Conservation (phyloP, 2,888 invertebrate species). For the Acanthoscelides obtectus region DNA sequence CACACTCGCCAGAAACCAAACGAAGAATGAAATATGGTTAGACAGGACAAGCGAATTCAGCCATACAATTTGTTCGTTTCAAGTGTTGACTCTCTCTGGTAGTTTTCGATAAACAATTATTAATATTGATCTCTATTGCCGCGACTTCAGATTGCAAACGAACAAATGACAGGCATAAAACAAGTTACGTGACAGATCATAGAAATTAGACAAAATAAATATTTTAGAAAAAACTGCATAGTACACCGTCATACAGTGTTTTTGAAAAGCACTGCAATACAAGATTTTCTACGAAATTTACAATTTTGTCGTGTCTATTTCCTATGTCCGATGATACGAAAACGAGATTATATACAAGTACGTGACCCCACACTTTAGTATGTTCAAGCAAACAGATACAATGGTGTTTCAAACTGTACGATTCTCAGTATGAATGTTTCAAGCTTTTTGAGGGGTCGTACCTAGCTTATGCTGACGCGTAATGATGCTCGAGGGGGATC, state of each 20-base stretch:
- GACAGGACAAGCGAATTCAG: background rate
- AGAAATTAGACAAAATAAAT: too few species aligned
- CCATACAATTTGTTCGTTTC: background rate
- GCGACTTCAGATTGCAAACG: background rate
- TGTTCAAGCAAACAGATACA: background rate
- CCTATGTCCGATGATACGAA: too few species aligned
- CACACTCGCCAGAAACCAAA: background rate
- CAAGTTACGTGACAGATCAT: background rate
- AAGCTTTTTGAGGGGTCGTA: constrained; percentile 47
- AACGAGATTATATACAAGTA: background rate
- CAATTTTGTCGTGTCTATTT: too few species aligned
- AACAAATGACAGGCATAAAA: background rate
- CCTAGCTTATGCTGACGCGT: constrained; percentile 61
- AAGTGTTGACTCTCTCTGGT: too few species aligned
- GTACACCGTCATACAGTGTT: too few species aligned
- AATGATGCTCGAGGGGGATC: constrained; percentile 56
- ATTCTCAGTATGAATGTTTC: constrained; percentile 4
- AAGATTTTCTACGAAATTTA: constrained; percentile 3
- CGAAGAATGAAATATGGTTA: background rate
- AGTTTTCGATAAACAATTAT: too few species aligned
- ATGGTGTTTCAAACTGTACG: constrained; percentile 41
- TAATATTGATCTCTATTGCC: too few species aligned
- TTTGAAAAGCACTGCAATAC: constrained; percentile 4
- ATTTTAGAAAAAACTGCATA: too few species aligned
- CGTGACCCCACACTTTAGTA: background rate